Base-by-base conservation (phyloP, 2,888 invertebrate genomes). In the Griposia aprilina region DNA sequence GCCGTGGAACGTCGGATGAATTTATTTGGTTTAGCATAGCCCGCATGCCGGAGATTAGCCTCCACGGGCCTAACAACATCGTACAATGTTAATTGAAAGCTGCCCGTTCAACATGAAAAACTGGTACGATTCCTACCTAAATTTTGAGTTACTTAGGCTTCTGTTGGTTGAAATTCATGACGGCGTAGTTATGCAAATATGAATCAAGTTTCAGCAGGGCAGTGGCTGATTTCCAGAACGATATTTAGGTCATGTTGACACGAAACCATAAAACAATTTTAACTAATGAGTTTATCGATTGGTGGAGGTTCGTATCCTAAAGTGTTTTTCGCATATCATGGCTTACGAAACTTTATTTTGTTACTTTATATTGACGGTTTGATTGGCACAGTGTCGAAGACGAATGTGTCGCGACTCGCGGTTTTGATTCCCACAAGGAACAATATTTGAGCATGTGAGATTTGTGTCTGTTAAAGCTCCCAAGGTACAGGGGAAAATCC, bases 251-350 rank as follows among this genome's bases (percentile, higher is more conserved):
- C 66, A 79, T 52, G 50, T 67, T 79, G 67, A 81, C 71, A 71
- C 66, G 67, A 67, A 67, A 36, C 55, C 17, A 65, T 78, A 23
- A 60, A 50, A 81, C 50, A 80, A 62, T 81, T 71, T 83, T 80
- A 80, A 80, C 80, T 71, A 84, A 80, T 84, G 84, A 81, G 67
- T 71, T 71, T 84, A 80, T 80, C 72, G 84, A 80, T 81, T 50
- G 50, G 15, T 57, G 57, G 23, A 68, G 5, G 52, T n/a, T 70
- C 36, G 79, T 41, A 36, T 45, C n/a, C n/a, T 62, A 10, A 76
- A 62, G 13, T 76, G 15, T 83, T 78, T 68, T 77, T 68, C 30
- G 50, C 62, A 41, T 45, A 41, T 66, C 30, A 82, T 59, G 30
- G n/a, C 36, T 36, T 41, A 23, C 17, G 26, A 82, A 66, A 26